Base-by-base conservation (phyloP, 2,888 invertebrate species). In the Ischnura elegans region DNA sequence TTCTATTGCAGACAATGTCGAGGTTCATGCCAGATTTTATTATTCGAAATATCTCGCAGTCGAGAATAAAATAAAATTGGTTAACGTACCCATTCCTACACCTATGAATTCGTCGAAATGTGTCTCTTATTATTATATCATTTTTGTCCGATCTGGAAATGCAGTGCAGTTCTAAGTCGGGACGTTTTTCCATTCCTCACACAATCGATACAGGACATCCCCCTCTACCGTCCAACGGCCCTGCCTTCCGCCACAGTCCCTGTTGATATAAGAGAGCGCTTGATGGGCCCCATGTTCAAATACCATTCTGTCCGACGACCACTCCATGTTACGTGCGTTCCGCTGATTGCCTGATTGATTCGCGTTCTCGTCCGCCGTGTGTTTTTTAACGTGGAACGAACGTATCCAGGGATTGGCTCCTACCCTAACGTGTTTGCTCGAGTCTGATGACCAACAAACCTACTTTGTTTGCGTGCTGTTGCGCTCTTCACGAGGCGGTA, bases 271-370 rank as follows among this genome's bases (percentile, higher is more conserved):
- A 51, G n/a, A 61, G 43, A 43, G 90, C 45, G 90, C 61, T 25
- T 90, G 55, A 43, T 43, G 43, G 61, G 43, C 43, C 25, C 90
- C n/a, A 21, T 90, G 90, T 90, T 43, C 90, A 90, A 90, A 90
- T 43, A 90, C 19, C 21, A 61, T 43, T 90, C 61, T 16, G 13
- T 43, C 36, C 43, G 61, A 61, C 61, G 61, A 45, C 25, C 90
- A 42, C 45, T 43, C 90, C 19, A 45, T n/a, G 36, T 29, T 87
- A 36, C 90, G 25, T 43, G 61, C 42, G 43, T 43, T 66, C 13
- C 61, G 90, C 25, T 43, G 90, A 90, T 21, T 90, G 21, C n/a
- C 43, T 90, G 90, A 90, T 90, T 55, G 90, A 90, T 90, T n/a
- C 5, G n/a, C 21, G 51, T 8, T 25, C 90, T 43, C 61, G 61